Evolutionary conservation across 2,113 vertebrate species (phyloP), one percentile per base, ranked within the genome.

Genomic region (Struthidea cinerea): DNA sequence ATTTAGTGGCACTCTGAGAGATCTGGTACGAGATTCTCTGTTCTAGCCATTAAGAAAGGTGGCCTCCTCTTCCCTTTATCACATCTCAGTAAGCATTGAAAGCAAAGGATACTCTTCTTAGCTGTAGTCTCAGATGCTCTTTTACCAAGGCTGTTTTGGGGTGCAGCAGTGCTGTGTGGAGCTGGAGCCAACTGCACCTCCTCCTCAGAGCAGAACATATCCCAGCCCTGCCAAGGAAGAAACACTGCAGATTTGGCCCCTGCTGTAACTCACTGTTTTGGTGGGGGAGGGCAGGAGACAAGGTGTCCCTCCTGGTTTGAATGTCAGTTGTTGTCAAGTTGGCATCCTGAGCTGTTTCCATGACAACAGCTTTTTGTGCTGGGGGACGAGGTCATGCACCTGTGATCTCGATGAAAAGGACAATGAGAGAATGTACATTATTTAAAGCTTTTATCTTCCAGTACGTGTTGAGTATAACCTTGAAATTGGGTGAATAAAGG

Each of bases 261-360:
- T 22, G 28, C 65, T 88, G 46, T 65, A 85, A 55, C 19, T 28
- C 2, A 4, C 15, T 27, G 55, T 10, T 93, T 77, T 64, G 59
- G 23, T 60, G 88, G 46, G 55, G 37, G 84, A 85, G 60, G 77
- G 94, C 79, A 55, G 69, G 73, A 90, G 60, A 86, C 86, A 91
- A 96, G 95, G 79, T 84, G 96, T 97, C 97, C 97, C 97, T 97
- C 93, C 93, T 91, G 96, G 95, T 97, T 98, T 98, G 97, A 98
- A 98, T 97, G 97, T 98, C 97, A 97, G 97, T 98, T 97, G 94
- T 96, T 97, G 97, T 97, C 95, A 96, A 82, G 92, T 95, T 97
- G 96, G 97, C 97, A 96, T 97, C 94, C 57, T 73, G 76, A 44
- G 57, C 95, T 76, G 96, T 98, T 98, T 93, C 97, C 93, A 97